Evolutionary conservation across 2,797 vertebrate genomes (phyloP).

Genomic region (Pseudomugil tenellus): DNA sequence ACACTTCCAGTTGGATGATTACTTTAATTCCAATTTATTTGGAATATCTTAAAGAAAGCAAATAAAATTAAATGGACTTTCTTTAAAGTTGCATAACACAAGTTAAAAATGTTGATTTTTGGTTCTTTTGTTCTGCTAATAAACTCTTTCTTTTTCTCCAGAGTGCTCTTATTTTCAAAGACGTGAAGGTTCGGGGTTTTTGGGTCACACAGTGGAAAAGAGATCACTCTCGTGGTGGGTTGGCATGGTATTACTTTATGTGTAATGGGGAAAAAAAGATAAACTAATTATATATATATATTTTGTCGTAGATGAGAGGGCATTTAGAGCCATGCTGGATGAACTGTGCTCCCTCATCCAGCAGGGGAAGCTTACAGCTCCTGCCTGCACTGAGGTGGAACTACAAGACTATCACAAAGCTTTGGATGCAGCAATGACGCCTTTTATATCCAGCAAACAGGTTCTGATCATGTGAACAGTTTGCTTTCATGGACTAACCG

Average conservation of each 20-base stretch:
- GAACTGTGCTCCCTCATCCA: slow-evolving; percentile 85
- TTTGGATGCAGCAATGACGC: slow-evolving; percentile 85
- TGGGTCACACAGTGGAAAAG: slow-evolving; percentile 95
- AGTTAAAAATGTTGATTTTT: not conserved
- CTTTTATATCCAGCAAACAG: slow-evolving; percentile 90
- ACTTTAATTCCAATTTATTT: too few species aligned
- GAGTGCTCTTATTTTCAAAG: slow-evolving; percentile 94
- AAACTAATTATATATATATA: not conserved
- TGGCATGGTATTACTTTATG: not conserved
- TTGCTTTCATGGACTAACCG: not conserved
- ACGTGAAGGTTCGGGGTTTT: slow-evolving; percentile 90
- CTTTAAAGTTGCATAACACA: slow-evolving; percentile 15
- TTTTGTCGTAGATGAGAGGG: slow-evolving; percentile 61
- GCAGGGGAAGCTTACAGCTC: slow-evolving; percentile 84
- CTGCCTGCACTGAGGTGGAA: slow-evolving; percentile 81
- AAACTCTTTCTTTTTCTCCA: slow-evolving; percentile 57
- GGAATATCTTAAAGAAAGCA: too few species aligned
- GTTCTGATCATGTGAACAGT: slow-evolving; percentile 87
- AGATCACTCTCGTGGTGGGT: slow-evolving; percentile 85
- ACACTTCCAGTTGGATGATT: not conserved
- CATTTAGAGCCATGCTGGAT: slow-evolving; percentile 83
- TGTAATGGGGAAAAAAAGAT: not conserved
- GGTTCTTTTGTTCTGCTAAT: not conserved
- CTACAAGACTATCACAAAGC: slow-evolving; percentile 86
- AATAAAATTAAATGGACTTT: not conserved